These are phyloP conservation scores for Anseranas semipalmata DNA, from an alignment of 2,113 vertebrate genomes.

Conservation along the genomic window DNA sequence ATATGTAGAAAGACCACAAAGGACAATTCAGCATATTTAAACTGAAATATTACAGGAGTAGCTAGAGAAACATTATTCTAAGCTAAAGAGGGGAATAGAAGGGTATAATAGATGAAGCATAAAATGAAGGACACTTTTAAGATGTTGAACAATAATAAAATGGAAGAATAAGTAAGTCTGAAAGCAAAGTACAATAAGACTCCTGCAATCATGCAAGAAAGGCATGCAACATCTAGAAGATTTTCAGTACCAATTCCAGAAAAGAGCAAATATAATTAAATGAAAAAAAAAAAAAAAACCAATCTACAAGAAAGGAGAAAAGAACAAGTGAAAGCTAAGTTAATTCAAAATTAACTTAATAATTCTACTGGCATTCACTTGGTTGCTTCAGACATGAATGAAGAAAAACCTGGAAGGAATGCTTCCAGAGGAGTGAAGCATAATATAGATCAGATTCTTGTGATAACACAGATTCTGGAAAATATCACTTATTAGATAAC, in stretches of 20 bases:
- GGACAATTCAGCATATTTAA: background rate
- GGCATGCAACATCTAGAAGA: background rate
- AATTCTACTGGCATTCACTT: background rate
- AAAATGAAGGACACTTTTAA: background rate
- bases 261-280: background rate
- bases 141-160: background rate
- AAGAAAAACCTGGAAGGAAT: background rate
- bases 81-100: background rate
- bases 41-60: background rate
- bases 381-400: background rate
- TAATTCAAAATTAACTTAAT: background rate
- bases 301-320: background rate
- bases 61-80: background rate
- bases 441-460: background rate
- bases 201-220: background rate
- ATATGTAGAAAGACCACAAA: background rate
- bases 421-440: background rate
- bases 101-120: background rate
- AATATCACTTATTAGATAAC: background rate
- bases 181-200: background rate
- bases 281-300: background rate
- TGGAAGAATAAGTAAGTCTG: background rate
- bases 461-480: background rate
- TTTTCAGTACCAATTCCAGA: background rate
- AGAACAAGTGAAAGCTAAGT: background rate